These are phyloP conservation scores for Melitaea athalia DNA, from an alignment of 2,888 invertebrate genomes.

Conservation along the genomic window DNA sequence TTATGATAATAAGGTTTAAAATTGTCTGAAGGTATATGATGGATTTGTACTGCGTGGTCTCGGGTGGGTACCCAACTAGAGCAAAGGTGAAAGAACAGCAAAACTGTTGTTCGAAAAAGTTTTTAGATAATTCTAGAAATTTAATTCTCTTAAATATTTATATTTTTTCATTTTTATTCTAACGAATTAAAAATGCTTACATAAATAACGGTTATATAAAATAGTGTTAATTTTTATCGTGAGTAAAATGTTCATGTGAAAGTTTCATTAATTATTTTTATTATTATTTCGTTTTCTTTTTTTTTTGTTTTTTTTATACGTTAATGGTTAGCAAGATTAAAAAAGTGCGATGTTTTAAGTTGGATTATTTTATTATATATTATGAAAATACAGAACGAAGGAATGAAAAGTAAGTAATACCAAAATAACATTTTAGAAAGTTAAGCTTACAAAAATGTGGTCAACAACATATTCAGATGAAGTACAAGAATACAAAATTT, in stretches of 20 bases:
- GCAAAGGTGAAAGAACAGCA: slow-evolving; percentile 77
- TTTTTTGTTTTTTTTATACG: not conserved
- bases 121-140: slow-evolving; percentile 6
- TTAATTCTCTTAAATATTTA: not conserved
- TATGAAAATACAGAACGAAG: too few species aligned
- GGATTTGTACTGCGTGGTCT: slow-evolving; percentile 61
- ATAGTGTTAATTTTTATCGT: slow-evolving; percentile 2
- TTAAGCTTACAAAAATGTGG: too few species aligned
- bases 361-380: too few species aligned
- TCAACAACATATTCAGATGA: too few species aligned
- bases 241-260: slow-evolving; percentile 1
- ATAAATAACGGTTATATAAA: not conserved
- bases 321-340: too few species aligned
- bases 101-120: slow-evolving; percentile 15
- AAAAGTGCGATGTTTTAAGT: too few species aligned
- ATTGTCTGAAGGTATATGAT: slow-evolving; percentile 16
- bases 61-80: slow-evolving; percentile 66
- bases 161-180: not conserved
- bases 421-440: too few species aligned
- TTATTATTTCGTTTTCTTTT: not conserved
- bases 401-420: too few species aligned
- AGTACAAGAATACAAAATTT: too few species aligned
- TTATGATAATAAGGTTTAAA: slow-evolving; percentile 18
- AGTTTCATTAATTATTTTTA: not conserved
- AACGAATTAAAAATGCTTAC: not conserved